These are phyloP conservation scores for Misgurnus anguillicaudatus DNA, from an alignment of 2,113 vertebrate genomes.

Conservation along the genomic window DNA sequence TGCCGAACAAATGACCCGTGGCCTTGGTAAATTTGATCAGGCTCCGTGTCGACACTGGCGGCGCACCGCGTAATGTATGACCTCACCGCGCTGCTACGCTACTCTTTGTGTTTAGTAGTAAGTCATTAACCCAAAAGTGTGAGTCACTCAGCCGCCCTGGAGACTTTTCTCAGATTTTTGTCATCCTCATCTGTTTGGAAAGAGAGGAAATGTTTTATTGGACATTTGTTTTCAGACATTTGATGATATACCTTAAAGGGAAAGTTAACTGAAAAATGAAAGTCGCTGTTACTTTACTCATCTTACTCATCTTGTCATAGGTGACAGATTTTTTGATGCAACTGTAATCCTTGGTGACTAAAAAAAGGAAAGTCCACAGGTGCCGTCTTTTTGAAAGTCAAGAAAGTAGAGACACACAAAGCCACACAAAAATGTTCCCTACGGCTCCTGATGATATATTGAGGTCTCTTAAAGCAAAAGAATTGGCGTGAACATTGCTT, in stretches of 20 bases:
- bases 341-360: too few relatives aligned
- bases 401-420: too few relatives aligned
- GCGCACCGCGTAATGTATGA: constrained; percentile 36
- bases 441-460: too few relatives aligned
- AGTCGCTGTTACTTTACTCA: too few relatives aligned
- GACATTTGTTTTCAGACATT: neutral
- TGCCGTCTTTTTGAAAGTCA: too few relatives aligned
- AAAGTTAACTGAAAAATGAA: too few relatives aligned
- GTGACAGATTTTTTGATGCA: too few relatives aligned
- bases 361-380: too few relatives aligned
- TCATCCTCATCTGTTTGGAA: constrained; percentile 46
- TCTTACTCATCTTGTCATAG: too few relatives aligned
- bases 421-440: too few relatives aligned
- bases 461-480: too few relatives aligned
- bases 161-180: constrained; percentile 73
- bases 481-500: too few relatives aligned
- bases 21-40: constrained; percentile 24
- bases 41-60: constrained; percentile 39
- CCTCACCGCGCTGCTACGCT: constrained; percentile 45
- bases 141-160: constrained; percentile 68
- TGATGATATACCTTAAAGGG: neutral
- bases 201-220: neutral
- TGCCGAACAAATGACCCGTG: constrained; percentile 18
- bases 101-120: constrained; percentile 60
- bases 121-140: constrained; percentile 65